Evolutionary conservation across 2,888 invertebrate species (phyloP), one percentile per base, ranked within the genome.

Genomic region (Megaustenia siamemsis): DNA sequence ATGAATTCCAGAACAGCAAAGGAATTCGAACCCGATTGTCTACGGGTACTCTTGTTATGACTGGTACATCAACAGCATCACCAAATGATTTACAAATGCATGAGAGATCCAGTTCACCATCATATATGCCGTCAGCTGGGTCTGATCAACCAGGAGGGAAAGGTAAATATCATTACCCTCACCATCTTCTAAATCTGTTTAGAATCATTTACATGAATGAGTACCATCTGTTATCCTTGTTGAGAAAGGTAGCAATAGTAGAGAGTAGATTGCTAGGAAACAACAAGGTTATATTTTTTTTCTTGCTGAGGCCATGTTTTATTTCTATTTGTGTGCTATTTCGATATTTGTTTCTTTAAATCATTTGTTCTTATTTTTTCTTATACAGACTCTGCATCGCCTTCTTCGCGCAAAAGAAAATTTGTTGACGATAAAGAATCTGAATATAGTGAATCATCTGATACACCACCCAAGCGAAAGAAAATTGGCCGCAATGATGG

Each of bases 401-500:
- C 78, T 15, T 45, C 71, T 63, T 35, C 66, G 15, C 45, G 56
- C 12, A 83, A 83, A 43, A 76, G 83, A 66, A 80, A 84, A 49
- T 5, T 6, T 35, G 5, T 6, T 21, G 80, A 45, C n/a, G 43
- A 84, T 21, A 79, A 73, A 35, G 68, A 83, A 35, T 35, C n/a
- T 15, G 66, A 45, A 8, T 28, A 1, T 68, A 28, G 38, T 21
- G 71, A 69, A 18, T 15, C 32, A n/a, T 40, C 82, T 12, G 56
- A 28, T n/a, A 43, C 73, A 53, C 90, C 91, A n/a, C 92, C 92
- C 3, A 92, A 92, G 78, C 88, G 88, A 71, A 86, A 90, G 60
- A 92, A 92, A 84, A 91, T 91, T 82, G 91, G 91, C 24, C 86
- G 90, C n/a, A 92, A 91, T 86, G 90, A 92, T 88, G 92, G 92